Evolutionary conservation across 2,888 invertebrate genomes (phyloP), one percentile per base, ranked within the genome.

Genomic region (Steinernema carpocapsae): DNA sequence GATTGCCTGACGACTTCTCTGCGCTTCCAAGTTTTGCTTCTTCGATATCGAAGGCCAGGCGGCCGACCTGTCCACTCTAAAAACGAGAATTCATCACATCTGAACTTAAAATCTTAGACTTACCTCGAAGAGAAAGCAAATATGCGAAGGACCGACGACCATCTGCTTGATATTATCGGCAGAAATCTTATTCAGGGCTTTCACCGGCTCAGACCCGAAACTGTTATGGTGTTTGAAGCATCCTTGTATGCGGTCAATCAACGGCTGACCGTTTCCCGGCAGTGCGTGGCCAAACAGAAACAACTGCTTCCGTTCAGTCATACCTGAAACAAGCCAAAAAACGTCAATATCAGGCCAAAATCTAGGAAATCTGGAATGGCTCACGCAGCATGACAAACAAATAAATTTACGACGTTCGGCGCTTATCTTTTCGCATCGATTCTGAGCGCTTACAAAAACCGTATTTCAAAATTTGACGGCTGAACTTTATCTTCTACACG

Each of bases 51-150:
- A 79, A 82, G 0, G 72, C 56, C 42, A 82, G 72, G 2, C 81
- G 79, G 59, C 74, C 79, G 32, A 81, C 48, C 17, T 76, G 74
- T 51, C 77, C 51, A 45, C 81, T 79, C 80, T 77, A 70, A 70
- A 51, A 70, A 52, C 24, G 51, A n/a, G n/a, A n/a, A n/a, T n/a
- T n/a, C n/a, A n/a, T n/a, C n/a, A 17, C 14, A 29, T 24, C 73
- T 32, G 42, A 19, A 17, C 37, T 22, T 26, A 17, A 26, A 71
- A 22, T 17, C 43, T 10, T 37, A 10, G 19, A 46, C 71, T 29
- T 37, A 83, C 84, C 43, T 79, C 74, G 0, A 84, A 72, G 70
- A 84, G 70, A 22, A 84, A 75, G 17, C 79, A 84, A 26, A 84
- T 70, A 45, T 82, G 77, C 19, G 74, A 78, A 4, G 82, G 80